Base-by-base conservation (phyloP, 1,140 invertebrate species). In the Thaumatotibia leucotreta region DNA sequence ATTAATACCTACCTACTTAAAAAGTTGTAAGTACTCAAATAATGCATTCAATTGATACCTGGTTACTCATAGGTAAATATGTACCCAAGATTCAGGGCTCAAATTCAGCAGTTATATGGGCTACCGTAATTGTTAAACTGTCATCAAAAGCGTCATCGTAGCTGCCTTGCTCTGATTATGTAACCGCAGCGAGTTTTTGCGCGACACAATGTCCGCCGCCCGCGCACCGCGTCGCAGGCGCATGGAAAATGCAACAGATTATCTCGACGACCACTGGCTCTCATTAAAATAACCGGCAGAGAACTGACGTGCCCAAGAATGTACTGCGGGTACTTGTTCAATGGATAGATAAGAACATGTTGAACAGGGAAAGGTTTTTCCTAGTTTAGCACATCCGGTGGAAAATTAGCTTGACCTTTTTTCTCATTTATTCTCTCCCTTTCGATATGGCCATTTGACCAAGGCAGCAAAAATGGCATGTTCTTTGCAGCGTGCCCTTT, bases 101-200 rank as follows among this genome's bases (percentile, higher is more conserved):
- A 4, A n/a, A 20, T 45, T 45, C 39, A 17, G n/a, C 39, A 45
- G 0, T 11, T 45, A 1, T 20, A 45, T 9, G 6, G 17, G 17
- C 4, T n/a, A 20, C n/a, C 14, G n/a, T 17, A 14, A 45, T 20
- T 11, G n/a, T 1, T 31, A 33, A 65, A 65, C 31, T 65, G 54
- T 65, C 20, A 39, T 58, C 61, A 62, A 49, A 64, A 66, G 66
- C 61, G 63, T 33, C n/a, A 31, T 8, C 14, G 63, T 14, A 66
- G 79, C 79, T 65, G n/a, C 74, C 76, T 75, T 66, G 76, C 39
- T 45, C 39, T 45, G 78, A 81, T 84, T 81, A 81, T 76, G 76
- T 83, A 84, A 84, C 75, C 75, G 75, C 74, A 69, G 67, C 77
- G 68, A 77, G 77, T 81, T 76, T 76, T 70, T 64, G 67, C 73